A percentile compares a stretch with the other conserved stretches of the same genome.
Evolutionary conservation across 1,140 invertebrate species (phyloP).

Genomic region (Andricus grossulariae): DNA sequence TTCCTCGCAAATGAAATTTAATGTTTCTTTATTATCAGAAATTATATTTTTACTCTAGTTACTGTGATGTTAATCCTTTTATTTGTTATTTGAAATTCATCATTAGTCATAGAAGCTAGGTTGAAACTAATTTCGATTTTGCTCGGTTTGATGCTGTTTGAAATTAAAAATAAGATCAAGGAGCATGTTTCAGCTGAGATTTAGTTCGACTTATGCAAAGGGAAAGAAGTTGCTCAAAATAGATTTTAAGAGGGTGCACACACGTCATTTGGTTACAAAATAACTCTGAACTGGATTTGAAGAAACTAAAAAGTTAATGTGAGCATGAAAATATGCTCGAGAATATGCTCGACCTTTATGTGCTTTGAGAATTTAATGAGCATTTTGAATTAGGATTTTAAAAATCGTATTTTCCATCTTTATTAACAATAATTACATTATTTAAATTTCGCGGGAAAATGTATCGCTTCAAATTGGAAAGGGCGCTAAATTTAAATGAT

Average conservation of each 20-base stretch:
- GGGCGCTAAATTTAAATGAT: too few relatives aligned
- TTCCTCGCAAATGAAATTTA: neutral
- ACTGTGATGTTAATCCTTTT: neutral
- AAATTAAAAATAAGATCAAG: slow-evolving; percentile 37
- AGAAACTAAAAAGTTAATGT: neutral
- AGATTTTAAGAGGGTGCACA: slow-evolving; percentile 61
- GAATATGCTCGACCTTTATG: too few relatives aligned
- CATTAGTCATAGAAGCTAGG: neutral
- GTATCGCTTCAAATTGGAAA: too few relatives aligned
- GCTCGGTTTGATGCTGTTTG: neutral
- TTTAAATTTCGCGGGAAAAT: too few relatives aligned
- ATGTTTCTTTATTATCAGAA: neutral
- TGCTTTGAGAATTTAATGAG: too few relatives aligned
- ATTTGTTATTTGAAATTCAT: too few relatives aligned
- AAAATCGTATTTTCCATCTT: too few relatives aligned
- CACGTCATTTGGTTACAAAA: slow-evolving; percentile 18
- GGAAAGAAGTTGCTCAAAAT: slow-evolving; percentile 68
- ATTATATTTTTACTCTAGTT: neutral
- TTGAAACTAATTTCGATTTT: slow-evolving; percentile 16
- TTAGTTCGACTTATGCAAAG: slow-evolving; percentile 44
- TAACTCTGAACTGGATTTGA: slow-evolving; percentile 15
- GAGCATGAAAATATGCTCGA: too few relatives aligned
- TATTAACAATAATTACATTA: too few relatives aligned
- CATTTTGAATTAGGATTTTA: too few relatives aligned
- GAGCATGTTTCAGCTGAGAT: slow-evolving; percentile 43